Evolutionary conservation across 2,888 invertebrate genomes (phyloP).

Genomic region (Oscheius sp.): DNA sequence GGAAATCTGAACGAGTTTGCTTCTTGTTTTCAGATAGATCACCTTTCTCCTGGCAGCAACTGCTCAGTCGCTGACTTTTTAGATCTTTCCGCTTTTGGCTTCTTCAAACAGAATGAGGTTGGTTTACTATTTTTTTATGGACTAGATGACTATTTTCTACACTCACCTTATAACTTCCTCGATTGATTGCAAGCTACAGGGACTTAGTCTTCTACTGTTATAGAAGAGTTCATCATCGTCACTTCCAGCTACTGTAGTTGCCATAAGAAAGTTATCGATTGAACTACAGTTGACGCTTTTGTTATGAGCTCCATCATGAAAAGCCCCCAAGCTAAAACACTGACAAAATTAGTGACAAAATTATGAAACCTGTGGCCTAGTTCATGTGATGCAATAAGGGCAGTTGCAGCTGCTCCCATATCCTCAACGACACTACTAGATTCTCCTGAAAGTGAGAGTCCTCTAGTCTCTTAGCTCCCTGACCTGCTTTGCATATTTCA

Average conservation of each 20-base stretch:
- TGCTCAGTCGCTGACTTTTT: background rate
- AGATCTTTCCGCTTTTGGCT: background rate
- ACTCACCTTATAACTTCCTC: conserved; percentile 25
- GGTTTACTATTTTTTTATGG: conserved; percentile 34
- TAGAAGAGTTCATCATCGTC: conserved; percentile 30
- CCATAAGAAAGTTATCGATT: conserved; percentile 61
- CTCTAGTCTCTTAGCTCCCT: background rate
- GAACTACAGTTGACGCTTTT: conserved; percentile 54
- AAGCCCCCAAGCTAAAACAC: conserved; percentile 60
- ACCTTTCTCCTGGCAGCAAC: conserved; percentile 25
- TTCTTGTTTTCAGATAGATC: background rate
- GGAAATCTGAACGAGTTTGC: background rate
- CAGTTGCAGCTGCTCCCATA: conserved; percentile 66
- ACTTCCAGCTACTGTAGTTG: conserved; percentile 34
- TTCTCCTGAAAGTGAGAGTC: conserved; percentile 40
- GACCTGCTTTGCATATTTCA: conserved; percentile 56
- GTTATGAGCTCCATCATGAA: conserved; percentile 59
- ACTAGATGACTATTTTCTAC: background rate
- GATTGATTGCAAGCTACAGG: conserved; percentile 40
- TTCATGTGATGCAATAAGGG: conserved; percentile 68
- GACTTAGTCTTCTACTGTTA: conserved; percentile 44
- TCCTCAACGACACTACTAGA: conserved; percentile 68
- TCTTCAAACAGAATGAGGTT: conserved; percentile 41
- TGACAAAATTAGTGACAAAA: background rate
- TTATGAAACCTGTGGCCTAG: conserved; percentile 63